Evolutionary conservation across 2,113 vertebrate species (phyloP), one percentile per base, ranked within the genome.

Genomic region (Mola mola): DNA sequence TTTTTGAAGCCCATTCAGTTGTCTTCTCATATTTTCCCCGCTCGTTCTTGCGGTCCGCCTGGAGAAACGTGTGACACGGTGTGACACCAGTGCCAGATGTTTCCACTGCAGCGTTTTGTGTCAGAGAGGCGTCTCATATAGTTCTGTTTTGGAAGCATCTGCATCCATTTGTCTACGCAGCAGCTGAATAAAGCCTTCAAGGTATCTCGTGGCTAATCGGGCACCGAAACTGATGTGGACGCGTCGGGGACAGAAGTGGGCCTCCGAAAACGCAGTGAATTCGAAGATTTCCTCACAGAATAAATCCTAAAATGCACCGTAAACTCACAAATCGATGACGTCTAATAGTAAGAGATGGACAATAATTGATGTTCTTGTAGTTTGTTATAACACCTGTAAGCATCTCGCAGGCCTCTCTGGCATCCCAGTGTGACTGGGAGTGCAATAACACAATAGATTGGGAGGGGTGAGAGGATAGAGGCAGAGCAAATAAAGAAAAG

Each of bases 341-440:
- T 33, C 13, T 20, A 10, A 4, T 8, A 13, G 12, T 8, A 10
- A n/a, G 31, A 53, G 24, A 2, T 0, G 17, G 22, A n/a, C 17
- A 26, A n/a, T n/a, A n/a, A n/a, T n/a, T n/a, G n/a, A n/a, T n/a
- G n/a, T n/a, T n/a, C n/a, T n/a, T n/a, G n/a, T n/a, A n/a, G n/a
- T n/a, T n/a, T n/a, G n/a, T n/a, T n/a, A n/a, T n/a, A n/a, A n/a
- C 81, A 84, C 72, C 71, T 84, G 81, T 76, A 66, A 76, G 63
- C 68, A n/a, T 69, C 70, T 2, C 0, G 20, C 37, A 56, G 72
- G 62, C 41, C 48, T 44, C 21, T 10, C 15, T 36, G 59, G 51
- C 65, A 48, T 75, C 53, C 37, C 55, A 58, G 4, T 21, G 55
- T 46, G 21, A 34, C 38, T 15, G 63, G 28, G 15, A 6, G 33